phyloP scores from a whole-genome alignment of 2,797 vertebrate species.

The Margarornis squamiger region DNA sequence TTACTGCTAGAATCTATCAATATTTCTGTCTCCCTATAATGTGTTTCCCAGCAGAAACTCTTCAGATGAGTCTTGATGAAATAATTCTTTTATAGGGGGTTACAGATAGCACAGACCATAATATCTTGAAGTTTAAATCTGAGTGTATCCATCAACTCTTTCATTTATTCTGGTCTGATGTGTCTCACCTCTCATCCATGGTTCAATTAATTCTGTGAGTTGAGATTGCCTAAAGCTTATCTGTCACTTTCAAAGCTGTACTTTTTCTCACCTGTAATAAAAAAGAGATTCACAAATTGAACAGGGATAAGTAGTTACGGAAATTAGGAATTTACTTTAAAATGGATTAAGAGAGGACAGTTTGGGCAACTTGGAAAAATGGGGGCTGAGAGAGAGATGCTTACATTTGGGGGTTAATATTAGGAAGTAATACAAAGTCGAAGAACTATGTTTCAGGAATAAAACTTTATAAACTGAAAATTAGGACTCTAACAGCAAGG shows the following conservation, averaged over 20 bases:
- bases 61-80: not conserved
- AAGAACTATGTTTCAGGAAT: not conserved
- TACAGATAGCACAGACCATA: not conserved
- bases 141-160: accelerated
- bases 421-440: not conserved
- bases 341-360: not conserved
- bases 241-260: not conserved
- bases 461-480: not conserved
- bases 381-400: not conserved
- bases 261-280: not conserved
- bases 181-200: not conserved
- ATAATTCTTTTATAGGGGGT: not conserved
- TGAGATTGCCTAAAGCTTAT: not conserved
- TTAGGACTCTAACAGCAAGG: not conserved
- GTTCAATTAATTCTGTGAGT: not conserved
- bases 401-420: not conserved
- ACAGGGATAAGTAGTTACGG: not conserved
- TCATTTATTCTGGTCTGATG: not conserved
- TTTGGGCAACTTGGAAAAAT: not conserved
- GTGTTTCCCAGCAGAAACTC: not conserved
- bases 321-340: not conserved
- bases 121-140: not conserved
- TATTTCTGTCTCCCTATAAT: not conserved
- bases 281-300: not conserved
- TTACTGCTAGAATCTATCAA: not conserved